phyloP scores from a whole-genome alignment of 23 tunicate species.

The Phallusia fumigata region DNA sequence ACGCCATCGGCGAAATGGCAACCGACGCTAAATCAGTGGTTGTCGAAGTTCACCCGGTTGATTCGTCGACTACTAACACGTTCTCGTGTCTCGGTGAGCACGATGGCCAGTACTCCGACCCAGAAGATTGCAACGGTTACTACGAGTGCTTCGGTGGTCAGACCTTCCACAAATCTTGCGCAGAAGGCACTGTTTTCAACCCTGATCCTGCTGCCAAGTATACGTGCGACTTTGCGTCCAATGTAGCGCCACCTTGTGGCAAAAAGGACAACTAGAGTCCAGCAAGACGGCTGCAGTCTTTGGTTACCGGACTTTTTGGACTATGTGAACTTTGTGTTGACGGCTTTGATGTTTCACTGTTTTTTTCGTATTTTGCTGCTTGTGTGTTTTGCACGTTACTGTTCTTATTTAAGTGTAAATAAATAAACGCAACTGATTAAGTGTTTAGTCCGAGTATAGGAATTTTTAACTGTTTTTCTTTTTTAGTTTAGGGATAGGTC shows the following conservation, averaged over 20 bases:
- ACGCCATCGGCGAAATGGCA: conserved; percentile 42
- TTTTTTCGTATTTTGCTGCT: not conserved
- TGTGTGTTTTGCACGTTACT: not conserved
- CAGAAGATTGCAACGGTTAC: conserved; percentile 20
- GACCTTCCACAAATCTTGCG: conserved; percentile 24
- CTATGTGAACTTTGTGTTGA: too few relatives aligned
- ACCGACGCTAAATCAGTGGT: conserved; percentile 57
- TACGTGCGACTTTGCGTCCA: conserved; percentile 18
- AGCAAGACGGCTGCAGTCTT: too few relatives aligned
- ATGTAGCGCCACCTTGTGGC: conserved; percentile 47
- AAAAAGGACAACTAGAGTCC: not conserved
- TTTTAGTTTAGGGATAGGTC: too few relatives aligned
- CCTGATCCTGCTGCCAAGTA: not conserved
- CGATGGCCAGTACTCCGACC: conserved; percentile 34
- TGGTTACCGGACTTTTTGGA: too few relatives aligned
- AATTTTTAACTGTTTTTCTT: too few relatives aligned
- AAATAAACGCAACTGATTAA: not conserved
- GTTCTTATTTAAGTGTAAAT: not conserved
- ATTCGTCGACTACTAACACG: not conserved
- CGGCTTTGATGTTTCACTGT: not conserved
- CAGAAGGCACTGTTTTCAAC: conserved; percentile 22
- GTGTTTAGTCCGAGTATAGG: too few relatives aligned
- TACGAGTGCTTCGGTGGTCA: conserved; percentile 25
- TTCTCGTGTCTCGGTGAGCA: conserved; percentile 22
- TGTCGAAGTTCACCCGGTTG: conserved; percentile 7